Base-by-base conservation (phyloP, 2,797 vertebrate species). In the Leptoclinus maculatus region DNA sequence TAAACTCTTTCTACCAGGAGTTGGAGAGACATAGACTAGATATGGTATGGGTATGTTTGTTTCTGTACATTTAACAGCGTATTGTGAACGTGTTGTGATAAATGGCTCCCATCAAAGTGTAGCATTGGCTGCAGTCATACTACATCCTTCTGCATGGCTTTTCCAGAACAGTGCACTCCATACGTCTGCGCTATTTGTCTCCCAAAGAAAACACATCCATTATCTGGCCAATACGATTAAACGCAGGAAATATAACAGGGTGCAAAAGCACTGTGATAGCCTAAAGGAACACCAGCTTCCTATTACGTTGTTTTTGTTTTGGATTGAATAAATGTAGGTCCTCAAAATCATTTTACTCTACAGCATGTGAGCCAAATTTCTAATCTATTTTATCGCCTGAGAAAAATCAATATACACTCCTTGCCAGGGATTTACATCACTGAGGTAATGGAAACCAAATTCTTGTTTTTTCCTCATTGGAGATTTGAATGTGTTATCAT, bases 11-110 rank as follows among this genome's bases (percentile, higher is more conserved):
- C 96, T 97, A 92, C 96, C 96, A 99, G 98, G 98, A 99, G 96
- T 97, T 99, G 98, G 98, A 99, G 97, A 99, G 97, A 95, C 98
- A 99, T 98, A 99, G 98, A 97, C 97, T 99, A 99, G 98, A 99
- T 97, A 99, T 99, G 98, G 98, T 99, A 99, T 97, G 98, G 97
- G 96, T 97, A 97, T 98, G 97, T 97, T 97, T 97, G 95, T 96
- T 97, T 97, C 96, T 96, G 96, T 97, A 96, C 96, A 96, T 97
- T 96, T 97, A 96, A 97, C 95, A 96, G 95, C 94, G 93, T 96
- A 96, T 96, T 96, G 96, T 98, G 96, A 87, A 96, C 95, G 95
- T 96, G 94, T 96, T 96, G 96, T 97, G 95, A 97, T 97, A 94
- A 96, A 95, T 96, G 95, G 96, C 96, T 96, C 95, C 95, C 94